A percentile compares a stretch with the other conserved stretches of the same genome.
Evolutionary conservation across 92 coral and sea anemone genomes (phyloP).

Genomic region (Palythoa caribaeorum): DNA sequence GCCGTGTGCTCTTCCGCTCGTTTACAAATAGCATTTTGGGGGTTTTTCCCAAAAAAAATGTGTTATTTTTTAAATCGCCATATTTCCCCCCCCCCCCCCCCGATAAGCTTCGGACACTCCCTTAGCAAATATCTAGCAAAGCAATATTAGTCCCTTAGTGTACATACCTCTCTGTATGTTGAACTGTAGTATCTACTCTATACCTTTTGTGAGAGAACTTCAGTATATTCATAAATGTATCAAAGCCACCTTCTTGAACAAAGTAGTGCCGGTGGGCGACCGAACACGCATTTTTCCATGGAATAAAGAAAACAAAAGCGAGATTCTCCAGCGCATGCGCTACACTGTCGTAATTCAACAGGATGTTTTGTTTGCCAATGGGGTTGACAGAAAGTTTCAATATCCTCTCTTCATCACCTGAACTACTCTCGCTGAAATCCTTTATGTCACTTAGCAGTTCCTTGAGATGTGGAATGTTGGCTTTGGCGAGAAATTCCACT

Average conservation of each 20-base stretch:
- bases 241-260: slow-evolving; percentile 90
- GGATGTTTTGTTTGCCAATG: not conserved
- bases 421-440: slow-evolving; percentile 3
- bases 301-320: slow-evolving; percentile 80
- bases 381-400: not conserved
- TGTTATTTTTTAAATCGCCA: too few species aligned
- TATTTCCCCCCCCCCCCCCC: too few species aligned
- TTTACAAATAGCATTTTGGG: too few species aligned
- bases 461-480: slow-evolving; percentile 36
- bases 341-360: slow-evolving; percentile 64
- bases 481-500: slow-evolving; percentile 49
- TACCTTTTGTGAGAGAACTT: slow-evolving; percentile 65
- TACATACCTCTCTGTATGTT: slow-evolving; percentile 18
- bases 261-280: slow-evolving; percentile 86
- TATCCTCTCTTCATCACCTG: slow-evolving; percentile 37
- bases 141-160: too few species aligned
- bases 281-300: slow-evolving; percentile 79
- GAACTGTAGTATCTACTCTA: slow-evolving; percentile 15
- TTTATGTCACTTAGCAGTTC: slow-evolving; percentile 18
- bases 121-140: too few species aligned
- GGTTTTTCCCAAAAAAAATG: too few species aligned
- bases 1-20: too few species aligned
- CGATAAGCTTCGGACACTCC: too few species aligned
- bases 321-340: slow-evolving; percentile 65
- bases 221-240: slow-evolving; percentile 73